Conservation (phyloP, 2,113 vertebrate genomes). For the Rhinoptilus africanus region DNA sequence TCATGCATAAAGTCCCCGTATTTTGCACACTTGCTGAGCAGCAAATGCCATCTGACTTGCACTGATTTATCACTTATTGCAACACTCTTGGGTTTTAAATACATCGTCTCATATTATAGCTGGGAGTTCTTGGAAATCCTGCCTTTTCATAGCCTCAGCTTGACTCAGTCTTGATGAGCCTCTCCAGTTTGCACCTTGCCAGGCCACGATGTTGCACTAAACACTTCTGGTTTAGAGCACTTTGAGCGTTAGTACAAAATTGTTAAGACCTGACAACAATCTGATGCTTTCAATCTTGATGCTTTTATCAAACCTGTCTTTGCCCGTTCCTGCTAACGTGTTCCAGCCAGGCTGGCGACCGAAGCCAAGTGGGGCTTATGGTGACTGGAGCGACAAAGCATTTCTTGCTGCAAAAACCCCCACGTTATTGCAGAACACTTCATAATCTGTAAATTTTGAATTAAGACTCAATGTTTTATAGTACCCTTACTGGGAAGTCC, state of each 20-base stretch:
- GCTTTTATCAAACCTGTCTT: background rate
- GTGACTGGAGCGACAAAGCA: background rate
- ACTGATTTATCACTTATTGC: accelerated
- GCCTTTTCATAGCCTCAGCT: background rate
- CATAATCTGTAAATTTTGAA: background rate
- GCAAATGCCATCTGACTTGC: background rate
- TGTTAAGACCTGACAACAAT: background rate
- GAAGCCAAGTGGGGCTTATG: background rate
- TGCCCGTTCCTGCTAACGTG: background rate
- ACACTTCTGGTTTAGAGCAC: background rate
- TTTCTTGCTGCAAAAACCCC: background rate
- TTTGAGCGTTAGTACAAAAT: accelerated
- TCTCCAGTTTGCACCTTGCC: background rate
- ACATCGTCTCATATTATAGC: background rate
- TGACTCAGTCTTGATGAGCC: background rate
- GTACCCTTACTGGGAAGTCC: background rate
- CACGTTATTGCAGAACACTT: background rate
- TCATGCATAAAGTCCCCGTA: background rate
- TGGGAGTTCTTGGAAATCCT: background rate
- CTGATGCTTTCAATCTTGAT: background rate
- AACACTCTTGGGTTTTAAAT: background rate
- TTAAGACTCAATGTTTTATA: background rate
- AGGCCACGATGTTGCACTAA: background rate
- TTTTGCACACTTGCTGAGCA: background rate
- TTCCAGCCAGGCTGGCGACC: background rate